Evolutionary conservation across 2,888 invertebrate genomes (phyloP).

Genomic region (Xanthorhoe designata): DNA sequence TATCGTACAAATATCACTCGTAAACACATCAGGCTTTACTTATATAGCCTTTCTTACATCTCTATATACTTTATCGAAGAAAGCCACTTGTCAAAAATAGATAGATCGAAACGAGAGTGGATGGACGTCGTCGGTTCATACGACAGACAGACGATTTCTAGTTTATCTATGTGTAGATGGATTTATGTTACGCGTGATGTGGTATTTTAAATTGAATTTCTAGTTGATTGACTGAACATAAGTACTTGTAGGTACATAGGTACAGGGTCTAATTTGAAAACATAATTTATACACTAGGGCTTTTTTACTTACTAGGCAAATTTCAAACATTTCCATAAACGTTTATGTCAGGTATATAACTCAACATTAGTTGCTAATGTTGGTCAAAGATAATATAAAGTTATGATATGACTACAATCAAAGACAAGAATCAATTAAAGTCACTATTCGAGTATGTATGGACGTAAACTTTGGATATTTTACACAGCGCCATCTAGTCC

Average conservation of each 20-base stretch:
- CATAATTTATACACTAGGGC: neutral
- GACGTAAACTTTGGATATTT: no score
- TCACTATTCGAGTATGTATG: no score
- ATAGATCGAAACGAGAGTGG: conserved; percentile 30
- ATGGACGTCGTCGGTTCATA: conserved; percentile 26
- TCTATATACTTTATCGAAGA: conserved; percentile 24
- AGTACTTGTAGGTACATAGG: conserved; percentile 8
- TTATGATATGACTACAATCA: no score
- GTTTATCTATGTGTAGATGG: conserved; percentile 31
- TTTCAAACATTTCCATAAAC: no score
- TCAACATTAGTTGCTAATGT: no score
- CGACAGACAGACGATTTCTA: conserved; percentile 27
- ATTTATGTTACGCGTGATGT: conserved; percentile 25
- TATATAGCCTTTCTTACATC: conserved; percentile 16
- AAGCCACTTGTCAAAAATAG: conserved; percentile 35
- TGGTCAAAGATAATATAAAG: no score
- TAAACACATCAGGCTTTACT: conserved; percentile 17
- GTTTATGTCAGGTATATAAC: no score
- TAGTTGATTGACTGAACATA: conserved; percentile 13
- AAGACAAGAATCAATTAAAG: no score
- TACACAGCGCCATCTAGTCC: no score
- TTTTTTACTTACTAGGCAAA: no score
- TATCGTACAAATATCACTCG: conserved; percentile 9
- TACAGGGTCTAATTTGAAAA: conserved; percentile 4
- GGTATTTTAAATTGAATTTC: conserved; percentile 18